Evolutionary conservation across 2,113 vertebrate genomes (phyloP), one percentile per base, ranked within the genome.

Genomic region (Loxodonta africana): DNA sequence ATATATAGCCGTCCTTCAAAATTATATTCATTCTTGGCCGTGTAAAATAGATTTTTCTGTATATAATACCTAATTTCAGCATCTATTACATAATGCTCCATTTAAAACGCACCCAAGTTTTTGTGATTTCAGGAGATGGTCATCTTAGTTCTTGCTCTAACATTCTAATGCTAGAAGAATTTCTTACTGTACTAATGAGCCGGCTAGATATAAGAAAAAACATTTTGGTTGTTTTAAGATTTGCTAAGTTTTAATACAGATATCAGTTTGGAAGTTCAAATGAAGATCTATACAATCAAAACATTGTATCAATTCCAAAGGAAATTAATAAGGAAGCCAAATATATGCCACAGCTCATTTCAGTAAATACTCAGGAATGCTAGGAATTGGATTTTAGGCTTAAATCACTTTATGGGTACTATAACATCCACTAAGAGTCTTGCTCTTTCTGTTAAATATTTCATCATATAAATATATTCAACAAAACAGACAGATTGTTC

Each of bases 21-120:
- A 91, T 25, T 33, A 37, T 63, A 63, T 46, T 28, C 83, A 37
- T 51, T 87, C 30, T 33, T 41, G n/a, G 41, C 5, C 71, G 33
- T 82, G 14, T 65, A 73, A 67, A 90, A 78, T 65, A 83, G 20
- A 90, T n/a, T 88, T 60, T 93, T n/a, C 21, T 23, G 18, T 62
- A 23, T 62, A 62, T 62, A 65, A 18, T 44, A n/a, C 30, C 53
- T 90, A 74, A 53, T 83, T 95, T 94, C 20, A 78, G 8, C 86
- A 21, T 62, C 53, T 73, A 69, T 91, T 88, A 85, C 0, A 90
- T 84, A 88, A 33, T 95, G 74, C 33, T 85, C 30, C 71, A 81
- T 74, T 91, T 69, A 88, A 84, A 95, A 74, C n/a, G 69, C 18
- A 93, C 17, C 26, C 83, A 90, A 88, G 44, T 89, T 90, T 92